phyloP scores from a whole-genome alignment of 2,113 vertebrate species.

The Tamias sibiricus region DNA sequence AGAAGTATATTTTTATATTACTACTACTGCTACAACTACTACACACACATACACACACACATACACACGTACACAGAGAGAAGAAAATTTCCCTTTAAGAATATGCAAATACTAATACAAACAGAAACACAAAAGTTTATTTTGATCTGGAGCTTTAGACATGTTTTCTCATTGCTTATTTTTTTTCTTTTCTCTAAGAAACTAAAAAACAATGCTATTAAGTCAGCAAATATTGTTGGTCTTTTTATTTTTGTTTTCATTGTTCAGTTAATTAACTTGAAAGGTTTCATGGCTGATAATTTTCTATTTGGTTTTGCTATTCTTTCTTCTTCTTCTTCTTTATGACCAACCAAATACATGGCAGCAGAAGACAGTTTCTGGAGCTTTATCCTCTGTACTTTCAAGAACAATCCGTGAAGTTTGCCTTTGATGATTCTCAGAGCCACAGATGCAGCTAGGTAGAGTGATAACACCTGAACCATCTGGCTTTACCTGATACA shows the following conservation, averaged over 20 bases:
- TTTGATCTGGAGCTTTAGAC: slow-evolving; percentile 28
- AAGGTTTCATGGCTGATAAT: background rate
- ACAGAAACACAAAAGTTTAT: background rate
- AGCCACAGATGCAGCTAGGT: background rate
- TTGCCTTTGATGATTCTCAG: background rate
- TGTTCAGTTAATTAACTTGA: slow-evolving; percentile 11
- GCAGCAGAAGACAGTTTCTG: background rate
- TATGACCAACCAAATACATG: background rate
- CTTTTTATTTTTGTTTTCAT: background rate
- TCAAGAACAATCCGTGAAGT: background rate
- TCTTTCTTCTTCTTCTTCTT: background rate
- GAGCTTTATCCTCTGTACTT: background rate
- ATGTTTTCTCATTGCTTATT: background rate
- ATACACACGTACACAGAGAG: background rate
- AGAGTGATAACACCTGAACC: background rate
- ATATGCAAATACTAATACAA: background rate
- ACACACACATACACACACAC: too few species aligned
- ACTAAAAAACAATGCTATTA: background rate
- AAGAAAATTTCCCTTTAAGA: slow-evolving; percentile 11
- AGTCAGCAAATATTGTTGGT: background rate
- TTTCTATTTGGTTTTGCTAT: slow-evolving; percentile 30
- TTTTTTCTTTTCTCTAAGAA: background rate
- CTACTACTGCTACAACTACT: background rate
- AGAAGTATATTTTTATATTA: background rate
- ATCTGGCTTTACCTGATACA: background rate